Percentiles rank a stretch among this genome's conserved stretches.
Conservation (phyloP, 2,797 vertebrate species). For the Danio aesculapii region DNA sequence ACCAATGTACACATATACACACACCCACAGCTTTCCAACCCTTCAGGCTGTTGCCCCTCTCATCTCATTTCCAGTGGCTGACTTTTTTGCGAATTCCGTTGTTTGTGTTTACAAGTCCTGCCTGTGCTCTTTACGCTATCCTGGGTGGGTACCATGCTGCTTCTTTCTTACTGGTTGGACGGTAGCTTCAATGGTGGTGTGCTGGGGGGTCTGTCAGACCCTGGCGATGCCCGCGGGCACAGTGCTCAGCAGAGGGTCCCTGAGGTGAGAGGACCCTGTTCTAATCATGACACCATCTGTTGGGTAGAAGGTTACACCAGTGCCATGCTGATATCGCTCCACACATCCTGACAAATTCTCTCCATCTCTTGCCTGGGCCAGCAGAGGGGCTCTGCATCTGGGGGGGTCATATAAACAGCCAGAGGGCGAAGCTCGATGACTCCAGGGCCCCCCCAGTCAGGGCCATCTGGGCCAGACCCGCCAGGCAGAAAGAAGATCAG, state of each 20-base stretch:
- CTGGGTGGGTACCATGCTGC: constrained; percentile 41
- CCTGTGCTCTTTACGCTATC: constrained; percentile 58
- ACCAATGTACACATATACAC: neutral
- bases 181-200: constrained; percentile 7
- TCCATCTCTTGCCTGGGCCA: constrained; percentile 43
- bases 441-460: constrained; percentile 45
- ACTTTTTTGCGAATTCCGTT: constrained; percentile 59
- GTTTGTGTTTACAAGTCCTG: constrained; percentile 58
- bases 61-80: constrained; percentile 49
- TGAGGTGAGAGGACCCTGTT: constrained; percentile 62
- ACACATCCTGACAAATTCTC: constrained; percentile 48
- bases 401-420: constrained; percentile 58
- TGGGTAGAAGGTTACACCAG: constrained; percentile 66
- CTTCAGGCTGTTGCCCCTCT: constrained; percentile 40
- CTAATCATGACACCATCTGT: constrained; percentile 69
- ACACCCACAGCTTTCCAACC: constrained; percentile 3
- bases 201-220: constrained; percentile 51
- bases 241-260: constrained; percentile 58
- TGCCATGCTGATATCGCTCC: constrained; percentile 60
- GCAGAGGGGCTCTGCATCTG: constrained; percentile 59
- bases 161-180: constrained; percentile 37
- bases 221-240: constrained; percentile 55
- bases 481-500: constrained; percentile 56
- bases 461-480: constrained; percentile 60
- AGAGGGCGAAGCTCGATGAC: constrained; percentile 58